Percentiles rank a stretch among this genome's conserved stretches.
Evolutionary conservation across 2,888 invertebrate genomes (phyloP).

Genomic region (Nineta flava): DNA sequence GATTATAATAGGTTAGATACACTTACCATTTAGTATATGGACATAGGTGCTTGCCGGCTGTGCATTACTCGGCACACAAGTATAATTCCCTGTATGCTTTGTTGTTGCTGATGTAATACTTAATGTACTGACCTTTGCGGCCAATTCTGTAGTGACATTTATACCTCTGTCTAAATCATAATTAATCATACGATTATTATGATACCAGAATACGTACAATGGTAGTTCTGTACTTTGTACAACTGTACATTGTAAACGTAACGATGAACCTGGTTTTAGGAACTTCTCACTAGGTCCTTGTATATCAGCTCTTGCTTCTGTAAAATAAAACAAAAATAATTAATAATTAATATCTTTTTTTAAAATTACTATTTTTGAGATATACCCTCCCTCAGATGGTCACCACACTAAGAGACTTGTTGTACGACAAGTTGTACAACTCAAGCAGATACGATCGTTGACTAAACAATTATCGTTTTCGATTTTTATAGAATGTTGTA

Average conservation of each 20-base stretch:
- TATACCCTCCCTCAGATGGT: too few species aligned
- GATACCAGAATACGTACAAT: conserved; percentile 74
- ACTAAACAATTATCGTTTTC: too few species aligned
- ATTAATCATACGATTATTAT: conserved; percentile 84
- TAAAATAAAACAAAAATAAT: conserved; percentile 15
- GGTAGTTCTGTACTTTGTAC: conserved; percentile 74
- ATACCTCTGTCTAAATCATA: conserved; percentile 75
- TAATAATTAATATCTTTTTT: too few species aligned
- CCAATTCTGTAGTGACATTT: conserved; percentile 68
- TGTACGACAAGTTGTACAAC: too few species aligned
- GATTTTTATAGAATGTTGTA: too few species aligned
- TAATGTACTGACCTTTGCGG: conserved; percentile 51
- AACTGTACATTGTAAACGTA: conserved; percentile 66
- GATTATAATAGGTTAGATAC: too few species aligned
- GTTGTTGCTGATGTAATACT: conserved; percentile 40
- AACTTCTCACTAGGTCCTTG: conserved; percentile 74
- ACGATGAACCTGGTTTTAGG: conserved; percentile 70
- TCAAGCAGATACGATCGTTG: too few species aligned
- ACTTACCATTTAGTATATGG: conserved; percentile 76
- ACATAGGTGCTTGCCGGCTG: conserved; percentile 76
- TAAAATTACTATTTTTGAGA: too few species aligned
- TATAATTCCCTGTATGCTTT: conserved; percentile 74
- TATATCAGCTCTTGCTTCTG: conserved; percentile 78
- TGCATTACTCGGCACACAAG: conserved; percentile 79
- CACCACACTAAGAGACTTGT: too few species aligned